phyloP scores from a whole-genome alignment of 2,888 invertebrate species.

The Drosophila sordidula region DNA sequence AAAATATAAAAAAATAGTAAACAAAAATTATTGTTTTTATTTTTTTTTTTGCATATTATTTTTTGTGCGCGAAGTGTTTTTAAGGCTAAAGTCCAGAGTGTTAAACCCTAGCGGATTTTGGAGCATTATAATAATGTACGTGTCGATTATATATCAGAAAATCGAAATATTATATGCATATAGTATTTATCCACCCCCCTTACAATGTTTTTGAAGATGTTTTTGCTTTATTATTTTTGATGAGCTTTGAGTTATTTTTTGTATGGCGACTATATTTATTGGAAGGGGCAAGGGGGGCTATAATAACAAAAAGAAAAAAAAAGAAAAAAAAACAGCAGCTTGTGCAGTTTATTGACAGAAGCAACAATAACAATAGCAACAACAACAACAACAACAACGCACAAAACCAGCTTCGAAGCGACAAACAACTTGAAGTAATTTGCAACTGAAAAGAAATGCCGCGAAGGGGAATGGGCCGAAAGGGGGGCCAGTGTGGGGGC shows the following conservation, averaged over 20 bases:
- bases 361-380: constrained; percentile 18
- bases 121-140: constrained; percentile 45
- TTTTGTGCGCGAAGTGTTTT: constrained; percentile 30
- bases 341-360: constrained; percentile 65
- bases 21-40: constrained; percentile 2
- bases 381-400: constrained; percentile 19
- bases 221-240: background rate
- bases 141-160: constrained; percentile 11
- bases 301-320: constrained; percentile 39
- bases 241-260: constrained; percentile 2
- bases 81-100: constrained; percentile 15
- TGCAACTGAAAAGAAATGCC: constrained; percentile 75
- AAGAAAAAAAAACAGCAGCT: constrained; percentile 45
- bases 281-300: constrained; percentile 2
- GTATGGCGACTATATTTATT: background rate
- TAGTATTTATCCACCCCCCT: background rate
- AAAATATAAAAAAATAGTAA: background rate
- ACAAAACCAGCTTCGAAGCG: constrained; percentile 55
- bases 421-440: constrained; percentile 69
- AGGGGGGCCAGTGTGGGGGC: background rate
- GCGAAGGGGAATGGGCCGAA: constrained; percentile 26
- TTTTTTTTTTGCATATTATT: no score
- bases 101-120: background rate
- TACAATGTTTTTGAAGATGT: background rate
- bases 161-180: background rate